These are phyloP conservation scores for Saturnia pavonia DNA, from an alignment of 2,888 invertebrate species.

Conservation along the genomic window DNA sequence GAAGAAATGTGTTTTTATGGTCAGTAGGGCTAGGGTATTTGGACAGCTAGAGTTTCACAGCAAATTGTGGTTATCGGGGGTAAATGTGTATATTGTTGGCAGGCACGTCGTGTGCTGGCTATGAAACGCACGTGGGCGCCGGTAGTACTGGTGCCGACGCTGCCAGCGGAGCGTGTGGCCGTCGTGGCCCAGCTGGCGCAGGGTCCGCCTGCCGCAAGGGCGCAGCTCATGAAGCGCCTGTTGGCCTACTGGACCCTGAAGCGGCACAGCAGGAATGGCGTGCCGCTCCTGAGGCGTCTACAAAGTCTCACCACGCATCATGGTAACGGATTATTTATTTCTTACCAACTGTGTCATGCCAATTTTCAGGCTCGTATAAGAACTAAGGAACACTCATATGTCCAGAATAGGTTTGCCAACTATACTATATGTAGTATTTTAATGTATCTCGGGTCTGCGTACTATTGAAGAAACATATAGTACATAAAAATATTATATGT, in stretches of 20 bases:
- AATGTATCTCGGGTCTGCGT: too few relatives aligned
- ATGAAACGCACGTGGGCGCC: constrained; percentile 95
- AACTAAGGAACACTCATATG: too few relatives aligned
- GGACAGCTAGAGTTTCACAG: too few relatives aligned
- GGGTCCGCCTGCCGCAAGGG: constrained; percentile 84
- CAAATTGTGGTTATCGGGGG: too few relatives aligned
- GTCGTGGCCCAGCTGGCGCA: constrained; percentile 92
- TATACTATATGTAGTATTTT: too few relatives aligned
- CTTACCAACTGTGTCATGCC: background rate
- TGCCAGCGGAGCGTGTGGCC: constrained; percentile 93
- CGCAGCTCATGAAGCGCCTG: constrained; percentile 92
- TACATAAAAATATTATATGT: too few relatives aligned
- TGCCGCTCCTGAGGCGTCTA: constrained; percentile 91
- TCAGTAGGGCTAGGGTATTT: too few relatives aligned
- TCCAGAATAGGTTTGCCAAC: too few relatives aligned
- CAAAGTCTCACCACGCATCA: constrained; percentile 61
- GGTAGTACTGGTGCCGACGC: constrained; percentile 95
- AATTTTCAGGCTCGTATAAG: too few relatives aligned
- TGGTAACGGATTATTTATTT: constrained; percentile 31
- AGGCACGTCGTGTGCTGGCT: constrained; percentile 91
- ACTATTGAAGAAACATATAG: too few relatives aligned
- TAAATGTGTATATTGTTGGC: constrained; percentile 2
- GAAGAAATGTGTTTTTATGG: too few relatives aligned
- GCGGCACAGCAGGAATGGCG: constrained; percentile 96
- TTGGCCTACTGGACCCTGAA: constrained; percentile 99